Percentiles rank a stretch among this genome's conserved stretches.
Conservation (phyloP, 2,888 invertebrate species). For the Spicauda simplicius region DNA sequence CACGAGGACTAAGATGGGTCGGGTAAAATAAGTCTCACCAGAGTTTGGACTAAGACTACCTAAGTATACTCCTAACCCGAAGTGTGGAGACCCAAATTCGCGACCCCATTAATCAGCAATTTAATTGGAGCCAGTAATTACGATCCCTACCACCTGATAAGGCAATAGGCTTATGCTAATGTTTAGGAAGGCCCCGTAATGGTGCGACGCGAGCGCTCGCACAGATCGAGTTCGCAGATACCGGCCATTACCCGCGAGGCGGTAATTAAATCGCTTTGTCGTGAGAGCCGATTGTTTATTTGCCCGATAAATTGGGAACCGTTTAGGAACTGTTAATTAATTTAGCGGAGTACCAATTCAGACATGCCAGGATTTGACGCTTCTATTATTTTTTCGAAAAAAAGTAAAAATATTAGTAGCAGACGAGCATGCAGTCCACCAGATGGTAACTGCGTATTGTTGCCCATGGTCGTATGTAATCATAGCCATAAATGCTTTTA, state of each 20-base stretch:
- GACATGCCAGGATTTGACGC: no score
- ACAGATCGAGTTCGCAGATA: conserved; percentile 15
- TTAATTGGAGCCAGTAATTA: conserved; percentile 23
- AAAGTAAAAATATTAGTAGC: no score
- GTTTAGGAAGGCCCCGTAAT: conserved; percentile 38
- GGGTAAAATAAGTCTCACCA: no score
- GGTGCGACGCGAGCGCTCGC: conserved; percentile 29
- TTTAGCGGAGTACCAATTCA: background rate
- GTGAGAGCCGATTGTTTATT: conserved; percentile 30
- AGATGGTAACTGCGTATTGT: no score
- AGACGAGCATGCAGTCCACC: no score
- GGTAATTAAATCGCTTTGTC: conserved; percentile 29
- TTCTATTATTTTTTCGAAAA: background rate
- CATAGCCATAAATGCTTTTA: no score
- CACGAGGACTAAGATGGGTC: no score
- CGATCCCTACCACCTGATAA: conserved; percentile 37
- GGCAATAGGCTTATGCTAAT: conserved; percentile 41
- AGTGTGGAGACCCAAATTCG: conserved; percentile 1
- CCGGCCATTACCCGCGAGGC: conserved; percentile 19
- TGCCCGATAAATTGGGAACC: conserved; percentile 25
- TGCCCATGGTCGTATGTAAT: no score
- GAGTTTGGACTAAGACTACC: no score
- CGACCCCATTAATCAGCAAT: conserved; percentile 17
- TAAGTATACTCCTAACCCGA: no score
- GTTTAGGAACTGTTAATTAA: conserved; percentile 20